Evolutionary conservation across 2,797 vertebrate genomes (phyloP), one percentile per base, ranked within the genome.

Genomic region (Steatocranus sp.): DNA sequence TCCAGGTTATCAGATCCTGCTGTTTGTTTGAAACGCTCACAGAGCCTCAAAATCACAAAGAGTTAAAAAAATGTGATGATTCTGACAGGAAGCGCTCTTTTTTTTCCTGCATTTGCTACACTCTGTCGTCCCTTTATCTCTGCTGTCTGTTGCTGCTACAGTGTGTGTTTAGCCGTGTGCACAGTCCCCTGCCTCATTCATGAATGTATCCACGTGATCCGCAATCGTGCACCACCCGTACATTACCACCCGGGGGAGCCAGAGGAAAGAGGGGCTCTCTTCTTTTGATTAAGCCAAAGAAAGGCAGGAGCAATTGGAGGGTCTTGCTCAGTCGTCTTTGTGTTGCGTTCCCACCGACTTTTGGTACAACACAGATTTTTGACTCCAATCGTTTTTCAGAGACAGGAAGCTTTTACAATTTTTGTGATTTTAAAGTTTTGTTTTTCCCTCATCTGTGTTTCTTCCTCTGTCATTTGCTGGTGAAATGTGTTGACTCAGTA

Each of bases 401-500:
- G 43, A 86, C 41, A 25, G 70, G 53, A n/a, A 53, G 43, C 36
- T 88, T 87, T 89, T 83, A 78, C 38, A 75, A 30, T 78, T 87
- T 86, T 68, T 87, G 89, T 91, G 88, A 92, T 86, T 90, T 80
- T 82, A 10, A 48, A 27, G 25, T 46, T 46, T 70, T 27, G 41
- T 70, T 70, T 17, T 4, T 18, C 1, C 23, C 61, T 43, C 20
- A 6, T 73, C 43, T 80, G 38, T 90, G 87, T 91, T 90, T 91
- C 48, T 36, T 84, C 58, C 68, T 86, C 18, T 91, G 86, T 94
- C 75, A 70, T 83, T 79, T 85, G 76, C 85, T 86, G 90, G 70
- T 92, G 81, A 90, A 91, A 86, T 88, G 76, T 93, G 84, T 91
- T 88, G 93, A 93, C 89, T 90, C 88, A 95, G 92, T 95, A 95